Evolutionary conservation across 2,113 vertebrate species (phyloP).

Genomic region (Eolophus roseicapilla): DNA sequence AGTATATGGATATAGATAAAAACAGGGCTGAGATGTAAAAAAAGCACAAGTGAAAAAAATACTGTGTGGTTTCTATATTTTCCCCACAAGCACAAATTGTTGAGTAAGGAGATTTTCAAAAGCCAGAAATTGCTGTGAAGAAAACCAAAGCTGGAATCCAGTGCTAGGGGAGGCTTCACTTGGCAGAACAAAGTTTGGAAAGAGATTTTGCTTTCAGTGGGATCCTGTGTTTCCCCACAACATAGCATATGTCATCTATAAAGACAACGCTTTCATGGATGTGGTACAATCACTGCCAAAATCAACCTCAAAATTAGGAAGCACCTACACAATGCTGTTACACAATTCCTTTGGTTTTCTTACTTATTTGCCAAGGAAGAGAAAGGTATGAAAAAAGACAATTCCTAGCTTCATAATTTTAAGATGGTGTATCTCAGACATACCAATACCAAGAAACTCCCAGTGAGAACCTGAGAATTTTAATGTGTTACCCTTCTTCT

Average conservation of each 20-base stretch:
- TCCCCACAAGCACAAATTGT: slow-evolving; percentile 68
- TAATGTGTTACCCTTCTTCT: not conserved
- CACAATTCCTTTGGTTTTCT: not conserved
- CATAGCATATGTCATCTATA: not conserved
- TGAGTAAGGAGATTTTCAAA: slow-evolving; percentile 77
- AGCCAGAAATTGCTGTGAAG: slow-evolving; percentile 73
- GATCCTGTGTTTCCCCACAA: slow-evolving; percentile 21
- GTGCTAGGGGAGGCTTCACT: not conserved
- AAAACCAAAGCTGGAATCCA: slow-evolving; percentile 56
- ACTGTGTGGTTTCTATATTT: slow-evolving; percentile 59
- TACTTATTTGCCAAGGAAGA: not conserved
- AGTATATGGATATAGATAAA: slow-evolving; percentile 62
- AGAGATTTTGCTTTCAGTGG: not conserved
- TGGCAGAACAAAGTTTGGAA: slow-evolving; percentile 59
- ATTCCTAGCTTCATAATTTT: not conserved
- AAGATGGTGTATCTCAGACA: not conserved
- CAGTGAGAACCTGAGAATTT: slow-evolving; percentile 8
- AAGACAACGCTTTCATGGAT: not conserved
- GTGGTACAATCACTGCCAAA: slow-evolving; percentile 6
- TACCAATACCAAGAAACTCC: not conserved
- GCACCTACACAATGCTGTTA: not conserved
- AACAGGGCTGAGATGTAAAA: slow-evolving; percentile 54
- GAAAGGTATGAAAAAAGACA: not conserved
- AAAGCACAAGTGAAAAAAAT: slow-evolving; percentile 44
- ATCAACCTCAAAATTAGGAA: slow-evolving; percentile 33